Base-by-base conservation (phyloP, 2,797 vertebrate genomes). In the Vespertilio murinus region DNA sequence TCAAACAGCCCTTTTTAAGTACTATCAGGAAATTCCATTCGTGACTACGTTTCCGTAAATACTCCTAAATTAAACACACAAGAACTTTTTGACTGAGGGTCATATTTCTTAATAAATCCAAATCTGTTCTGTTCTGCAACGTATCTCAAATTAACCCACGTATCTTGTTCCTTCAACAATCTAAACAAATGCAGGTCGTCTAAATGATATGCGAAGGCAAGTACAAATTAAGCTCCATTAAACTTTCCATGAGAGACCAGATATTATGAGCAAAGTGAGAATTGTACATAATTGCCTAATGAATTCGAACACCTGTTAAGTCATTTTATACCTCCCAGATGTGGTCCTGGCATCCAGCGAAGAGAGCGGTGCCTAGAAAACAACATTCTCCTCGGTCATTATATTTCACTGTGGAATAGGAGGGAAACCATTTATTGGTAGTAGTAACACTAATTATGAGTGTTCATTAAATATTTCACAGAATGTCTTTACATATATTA, bases 301-400 rank as follows among this genome's bases (percentile, higher is more conserved):
- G 81, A 95, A 96, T 90, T 90, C 56, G 71, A 96, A 94, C 78
- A 97, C 89, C 94, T 93, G 78, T 86, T 73, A 93, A 88, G 61
- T 94, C 20, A 90, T 75, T 82, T 94, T 75, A 75, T 54, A 49
- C 38, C 65, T 96, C 77, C 45, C 73, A 82, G 69, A 83, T 88
- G 56, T 94, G 74, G 40, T 35, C 75, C 77, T 67, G 77, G 77
- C 65, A 94, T 73, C 80, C 18, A 73, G 28, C 4, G 13, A 33
- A 73, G 71, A 93, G 0, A 79, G 20, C 25, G 65, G n/a, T 40
- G 47, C 25, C 47, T 79, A 90, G n/a, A 54, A 88, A 96, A 85
- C 38, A 81, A 69, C 17, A 61, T 75, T 82, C 23, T 80, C 30
- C 61, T 90, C 47, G 82, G 22, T 78, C 74, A 49, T 56, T 89